Percentiles rank a stretch among this genome's conserved stretches.
Evolutionary conservation across 2,113 vertebrate genomes (phyloP).

Genomic region (Plecotus auritus): DNA sequence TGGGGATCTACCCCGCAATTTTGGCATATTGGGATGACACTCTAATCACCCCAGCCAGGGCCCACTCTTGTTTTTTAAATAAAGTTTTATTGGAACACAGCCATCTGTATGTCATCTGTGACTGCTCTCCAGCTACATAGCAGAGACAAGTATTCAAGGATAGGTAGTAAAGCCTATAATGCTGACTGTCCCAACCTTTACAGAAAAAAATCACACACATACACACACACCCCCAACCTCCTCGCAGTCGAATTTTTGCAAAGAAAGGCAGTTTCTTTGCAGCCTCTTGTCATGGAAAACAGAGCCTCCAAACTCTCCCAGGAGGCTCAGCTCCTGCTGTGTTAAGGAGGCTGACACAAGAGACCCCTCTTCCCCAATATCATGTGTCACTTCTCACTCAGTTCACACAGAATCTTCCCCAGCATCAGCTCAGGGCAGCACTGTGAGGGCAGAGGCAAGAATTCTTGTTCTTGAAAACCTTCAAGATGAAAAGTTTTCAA

Average conservation of each 20-base stretch:
- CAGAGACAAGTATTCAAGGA: not conserved
- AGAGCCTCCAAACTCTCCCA: not conserved
- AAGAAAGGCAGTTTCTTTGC: not conserved
- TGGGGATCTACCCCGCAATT: too few relatives aligned
- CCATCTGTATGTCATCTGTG: not conserved
- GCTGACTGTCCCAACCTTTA: not conserved
- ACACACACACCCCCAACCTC: too few relatives aligned
- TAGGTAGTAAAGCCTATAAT: not conserved
- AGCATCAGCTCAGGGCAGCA: not conserved
- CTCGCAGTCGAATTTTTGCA: not conserved
- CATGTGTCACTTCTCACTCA: not conserved
- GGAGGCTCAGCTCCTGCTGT: not conserved
- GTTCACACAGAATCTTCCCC: not conserved
- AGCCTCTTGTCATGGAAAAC: not conserved
- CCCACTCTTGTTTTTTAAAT: not conserved
- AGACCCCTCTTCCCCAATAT: too few relatives aligned
- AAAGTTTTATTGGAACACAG: constrained; percentile 1
- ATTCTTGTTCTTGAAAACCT: not conserved
- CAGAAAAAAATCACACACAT: not conserved
- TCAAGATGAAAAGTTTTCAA: not conserved
- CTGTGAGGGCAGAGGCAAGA: not conserved
- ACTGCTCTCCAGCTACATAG: not conserved
- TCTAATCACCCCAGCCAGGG: too few relatives aligned
- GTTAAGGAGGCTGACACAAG: not conserved
- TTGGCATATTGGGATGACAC: too few relatives aligned